These are phyloP conservation scores for Serripes groenlandicus DNA, from an alignment of 2,888 invertebrate species.

Conservation along the genomic window DNA sequence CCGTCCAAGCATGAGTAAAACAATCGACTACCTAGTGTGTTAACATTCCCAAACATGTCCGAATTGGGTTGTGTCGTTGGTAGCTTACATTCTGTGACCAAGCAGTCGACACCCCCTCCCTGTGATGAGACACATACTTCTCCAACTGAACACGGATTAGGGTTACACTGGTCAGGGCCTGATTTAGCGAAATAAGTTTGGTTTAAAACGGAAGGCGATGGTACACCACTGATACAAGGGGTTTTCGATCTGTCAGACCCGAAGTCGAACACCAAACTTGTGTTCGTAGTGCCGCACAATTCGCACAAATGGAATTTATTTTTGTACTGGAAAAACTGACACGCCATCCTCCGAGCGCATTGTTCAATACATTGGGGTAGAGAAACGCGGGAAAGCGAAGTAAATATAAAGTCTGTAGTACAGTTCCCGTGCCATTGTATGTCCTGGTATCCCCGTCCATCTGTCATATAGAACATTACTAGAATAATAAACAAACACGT, in stretches of 20 bases:
- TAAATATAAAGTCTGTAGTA: not conserved
- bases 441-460: too few relatives aligned
- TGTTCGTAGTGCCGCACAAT: not conserved
- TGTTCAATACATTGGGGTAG: not conserved
- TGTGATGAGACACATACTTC: not conserved
- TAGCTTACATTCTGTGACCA: not conserved
- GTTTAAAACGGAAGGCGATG: too few relatives aligned
- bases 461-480: too few relatives aligned
- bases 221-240: too few relatives aligned
- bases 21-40: not conserved
- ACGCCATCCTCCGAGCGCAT: not conserved
- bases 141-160: not conserved
- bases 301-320: not conserved
- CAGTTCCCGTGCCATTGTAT: not conserved
- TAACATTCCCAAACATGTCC: not conserved
- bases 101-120: not conserved
- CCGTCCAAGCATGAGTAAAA: not conserved
- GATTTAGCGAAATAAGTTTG: too few relatives aligned
- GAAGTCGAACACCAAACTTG: not conserved
- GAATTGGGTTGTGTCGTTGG: not conserved
- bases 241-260: too few relatives aligned
- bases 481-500: too few relatives aligned
- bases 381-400: not conserved
- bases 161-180: not conserved
- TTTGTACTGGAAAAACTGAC: not conserved